Evolutionary conservation across 2,888 invertebrate species (phyloP).

Genomic region (Aplocera efformata): DNA sequence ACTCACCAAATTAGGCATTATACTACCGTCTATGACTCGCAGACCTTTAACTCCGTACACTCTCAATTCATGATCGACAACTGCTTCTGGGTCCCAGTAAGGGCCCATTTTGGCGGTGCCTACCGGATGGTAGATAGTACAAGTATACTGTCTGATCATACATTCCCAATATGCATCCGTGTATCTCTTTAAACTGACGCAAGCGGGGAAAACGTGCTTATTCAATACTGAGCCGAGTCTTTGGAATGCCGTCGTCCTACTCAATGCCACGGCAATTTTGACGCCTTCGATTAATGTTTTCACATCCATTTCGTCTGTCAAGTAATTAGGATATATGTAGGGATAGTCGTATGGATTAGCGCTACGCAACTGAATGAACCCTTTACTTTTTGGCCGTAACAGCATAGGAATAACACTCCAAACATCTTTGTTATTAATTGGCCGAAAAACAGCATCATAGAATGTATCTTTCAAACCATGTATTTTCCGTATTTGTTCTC

Average conservation of each 20-base stretch:
- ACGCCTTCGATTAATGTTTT: slow-evolving; percentile 91
- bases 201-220: slow-evolving; percentile 87
- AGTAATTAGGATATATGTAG: slow-evolving; percentile 94
- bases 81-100: slow-evolving; percentile 90
- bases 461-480: slow-evolving; percentile 88
- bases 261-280: slow-evolving; percentile 90
- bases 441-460: slow-evolving; percentile 86
- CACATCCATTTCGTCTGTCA: slow-evolving; percentile 88
- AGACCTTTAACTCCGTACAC: slow-evolving; percentile 90
- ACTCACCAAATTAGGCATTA: slow-evolving; percentile 92
- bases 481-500: slow-evolving; percentile 88
- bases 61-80: slow-evolving; percentile 88
- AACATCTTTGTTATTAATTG: slow-evolving; percentile 87
- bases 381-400: slow-evolving; percentile 91
- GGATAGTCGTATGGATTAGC: slow-evolving; percentile 94
- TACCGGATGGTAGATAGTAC: slow-evolving; percentile 92
- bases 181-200: slow-evolving; percentile 83
- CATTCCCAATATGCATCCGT: slow-evolving; percentile 93
- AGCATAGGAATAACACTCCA: slow-evolving; percentile 93
- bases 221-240: slow-evolving; percentile 86
- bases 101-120: slow-evolving; percentile 96
- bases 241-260: slow-evolving; percentile 88
- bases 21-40: slow-evolving; percentile 91
- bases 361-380: slow-evolving; percentile 89
- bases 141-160: slow-evolving; percentile 90